Conservation (phyloP, 2,888 invertebrate species). For the Nomada fabriciana region DNA sequence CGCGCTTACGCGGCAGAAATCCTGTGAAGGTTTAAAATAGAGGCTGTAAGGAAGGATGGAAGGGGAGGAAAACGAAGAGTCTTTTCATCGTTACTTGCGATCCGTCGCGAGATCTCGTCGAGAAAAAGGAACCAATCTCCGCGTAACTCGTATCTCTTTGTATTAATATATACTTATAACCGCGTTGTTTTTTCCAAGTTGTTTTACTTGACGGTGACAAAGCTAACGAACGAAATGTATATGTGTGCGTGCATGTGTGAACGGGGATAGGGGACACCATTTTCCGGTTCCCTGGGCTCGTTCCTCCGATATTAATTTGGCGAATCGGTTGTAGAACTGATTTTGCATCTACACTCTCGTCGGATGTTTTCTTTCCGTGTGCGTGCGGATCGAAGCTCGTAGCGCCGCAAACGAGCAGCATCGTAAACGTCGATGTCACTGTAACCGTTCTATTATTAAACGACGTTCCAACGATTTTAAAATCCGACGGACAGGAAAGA, state of each 20-base stretch:
- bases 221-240: slow-evolving; percentile 28
- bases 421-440: slow-evolving; percentile 18
- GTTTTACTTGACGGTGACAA: slow-evolving; percentile 46
- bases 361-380: slow-evolving; percentile 10
- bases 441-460: slow-evolving; percentile 20
- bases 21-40: slow-evolving; percentile 20
- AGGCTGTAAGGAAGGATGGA: not conserved
- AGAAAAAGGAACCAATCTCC: slow-evolving; percentile 50
- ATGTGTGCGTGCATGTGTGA: slow-evolving; percentile 43
- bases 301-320: slow-evolving; percentile 39
- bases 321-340: slow-evolving; percentile 45
- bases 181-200: slow-evolving; percentile 49
- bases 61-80: not conserved
- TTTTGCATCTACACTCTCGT: slow-evolving; percentile 33
- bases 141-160: slow-evolving; percentile 37
- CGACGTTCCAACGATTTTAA: slow-evolving; percentile 20
- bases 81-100: slow-evolving; percentile 21
- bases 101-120: slow-evolving; percentile 23
- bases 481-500: not conserved
- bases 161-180: slow-evolving; percentile 32
- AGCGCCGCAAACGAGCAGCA: slow-evolving; percentile 12
- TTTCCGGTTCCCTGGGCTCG: slow-evolving; percentile 14
- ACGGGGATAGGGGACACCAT: slow-evolving; percentile 31
- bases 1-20: not conserved
- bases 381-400: slow-evolving; percentile 2